These are phyloP conservation scores for Seira ritae DNA, from an alignment of 2,888 invertebrate genomes.

Conservation along the genomic window DNA sequence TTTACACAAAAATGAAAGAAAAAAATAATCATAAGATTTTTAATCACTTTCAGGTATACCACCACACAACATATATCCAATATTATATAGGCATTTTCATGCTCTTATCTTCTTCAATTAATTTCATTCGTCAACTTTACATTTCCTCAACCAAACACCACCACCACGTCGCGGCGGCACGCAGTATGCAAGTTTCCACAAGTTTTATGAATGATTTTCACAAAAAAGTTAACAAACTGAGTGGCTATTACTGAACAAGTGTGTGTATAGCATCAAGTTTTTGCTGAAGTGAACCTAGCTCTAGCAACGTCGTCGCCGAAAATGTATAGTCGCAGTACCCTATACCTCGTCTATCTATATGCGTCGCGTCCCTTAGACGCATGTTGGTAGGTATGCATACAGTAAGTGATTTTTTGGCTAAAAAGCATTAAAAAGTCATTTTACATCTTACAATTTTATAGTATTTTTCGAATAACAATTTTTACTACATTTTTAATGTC, in stretches of 20 bases:
- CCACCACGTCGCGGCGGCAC: too few species aligned
- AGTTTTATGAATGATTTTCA: neutral
- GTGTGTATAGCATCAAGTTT: too few species aligned
- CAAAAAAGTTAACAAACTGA: neutral
- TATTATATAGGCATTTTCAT: neutral
- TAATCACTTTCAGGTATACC: constrained; percentile 24
- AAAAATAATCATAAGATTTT: constrained; percentile 31
- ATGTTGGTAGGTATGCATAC: neutral
- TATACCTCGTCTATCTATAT: too few species aligned
- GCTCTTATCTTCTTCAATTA: constrained; percentile 24
- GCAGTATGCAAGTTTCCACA: neutral
- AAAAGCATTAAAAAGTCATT: constrained; percentile 21
- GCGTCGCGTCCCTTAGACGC: too few species aligned
- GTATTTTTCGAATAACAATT: constrained; percentile 12
- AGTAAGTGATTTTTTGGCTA: neutral
- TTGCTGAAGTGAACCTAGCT: too few species aligned
- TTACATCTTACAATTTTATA: constrained; percentile 18
- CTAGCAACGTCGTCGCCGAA: too few species aligned
- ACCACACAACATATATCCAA: neutral
- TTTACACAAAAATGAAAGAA: constrained; percentile 31
- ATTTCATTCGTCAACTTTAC: constrained; percentile 44
- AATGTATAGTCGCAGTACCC: too few species aligned
- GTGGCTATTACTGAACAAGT: neutral
- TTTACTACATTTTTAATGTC: constrained; percentile 18
- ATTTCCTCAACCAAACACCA: constrained; percentile 39